Evolutionary conservation across 2,888 invertebrate genomes (phyloP).

Genomic region (Tiliacea citrago): DNA sequence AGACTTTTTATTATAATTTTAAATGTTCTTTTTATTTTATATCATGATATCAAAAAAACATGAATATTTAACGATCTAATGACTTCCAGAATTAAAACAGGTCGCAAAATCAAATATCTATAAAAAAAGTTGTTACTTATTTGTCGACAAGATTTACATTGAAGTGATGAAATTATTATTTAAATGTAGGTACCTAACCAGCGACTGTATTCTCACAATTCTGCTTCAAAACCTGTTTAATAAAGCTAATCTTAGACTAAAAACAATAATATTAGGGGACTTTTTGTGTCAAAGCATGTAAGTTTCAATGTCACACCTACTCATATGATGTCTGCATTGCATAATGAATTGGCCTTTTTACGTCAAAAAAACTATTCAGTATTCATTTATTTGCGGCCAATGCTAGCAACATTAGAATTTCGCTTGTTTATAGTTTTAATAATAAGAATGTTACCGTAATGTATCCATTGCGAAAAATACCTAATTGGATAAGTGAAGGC

Average conservation of each 20-base stretch:
- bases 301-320: background rate
- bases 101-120: background rate
- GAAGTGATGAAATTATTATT: conserved; percentile 16
- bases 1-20: no score
- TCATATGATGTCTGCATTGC: background rate
- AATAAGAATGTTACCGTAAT: background rate
- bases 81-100: background rate
- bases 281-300: no score
- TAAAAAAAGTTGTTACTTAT: background rate
- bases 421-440: background rate
- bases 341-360: background rate
- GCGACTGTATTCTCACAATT: background rate
- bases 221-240: background rate
- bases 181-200: background rate
- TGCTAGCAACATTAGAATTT: conserved; percentile 4
- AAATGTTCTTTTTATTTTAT: background rate
- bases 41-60: background rate
- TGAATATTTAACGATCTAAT: background rate
- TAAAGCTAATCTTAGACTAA: background rate
- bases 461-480: background rate
- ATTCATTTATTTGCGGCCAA: conserved; percentile 8
- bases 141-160: background rate
- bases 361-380: background rate
- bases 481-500: no score
- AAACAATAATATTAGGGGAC: background rate